Evolutionary conservation across 2,797 vertebrate species (phyloP).

Genomic region (Syndactyla subalaris): DNA sequence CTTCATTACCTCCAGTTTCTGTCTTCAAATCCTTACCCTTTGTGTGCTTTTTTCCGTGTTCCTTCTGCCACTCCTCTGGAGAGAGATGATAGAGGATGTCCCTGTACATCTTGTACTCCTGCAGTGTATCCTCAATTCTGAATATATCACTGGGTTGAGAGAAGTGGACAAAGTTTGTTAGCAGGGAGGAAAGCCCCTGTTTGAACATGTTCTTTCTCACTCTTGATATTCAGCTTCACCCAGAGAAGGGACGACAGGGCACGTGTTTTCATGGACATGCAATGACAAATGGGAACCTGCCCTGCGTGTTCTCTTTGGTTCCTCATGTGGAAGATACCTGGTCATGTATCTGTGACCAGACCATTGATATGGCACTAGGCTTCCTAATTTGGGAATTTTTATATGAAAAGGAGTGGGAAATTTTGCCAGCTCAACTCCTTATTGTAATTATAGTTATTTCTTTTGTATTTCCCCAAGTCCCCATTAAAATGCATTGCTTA

Average conservation of each 20-base stretch:
- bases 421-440: not conserved
- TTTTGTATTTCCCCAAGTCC: not conserved
- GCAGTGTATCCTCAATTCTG: conserved; percentile 82
- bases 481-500: not conserved
- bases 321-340: not conserved
- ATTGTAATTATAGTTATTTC: not conserved
- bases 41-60: conserved; percentile 52
- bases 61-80: conserved; percentile 86
- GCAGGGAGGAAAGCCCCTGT: not conserved
- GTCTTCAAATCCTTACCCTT: not conserved
- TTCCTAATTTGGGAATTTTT: not conserved
- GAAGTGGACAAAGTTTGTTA: not conserved
- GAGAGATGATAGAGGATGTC: conserved; percentile 89
- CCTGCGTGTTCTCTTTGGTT: not conserved
- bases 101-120: conserved; percentile 84
- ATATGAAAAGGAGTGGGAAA: not conserved
- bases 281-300: not conserved
- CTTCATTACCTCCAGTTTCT: not conserved
- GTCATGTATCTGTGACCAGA: not conserved
- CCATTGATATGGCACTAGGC: not conserved
- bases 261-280: not conserved
- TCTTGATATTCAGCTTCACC: not conserved
- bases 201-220: not conserved
- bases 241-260: not conserved
- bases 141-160: conserved; percentile 81